Evolutionary conservation across 2,113 vertebrate genomes (phyloP).

Genomic region (Motacilla tschutschensis): DNA sequence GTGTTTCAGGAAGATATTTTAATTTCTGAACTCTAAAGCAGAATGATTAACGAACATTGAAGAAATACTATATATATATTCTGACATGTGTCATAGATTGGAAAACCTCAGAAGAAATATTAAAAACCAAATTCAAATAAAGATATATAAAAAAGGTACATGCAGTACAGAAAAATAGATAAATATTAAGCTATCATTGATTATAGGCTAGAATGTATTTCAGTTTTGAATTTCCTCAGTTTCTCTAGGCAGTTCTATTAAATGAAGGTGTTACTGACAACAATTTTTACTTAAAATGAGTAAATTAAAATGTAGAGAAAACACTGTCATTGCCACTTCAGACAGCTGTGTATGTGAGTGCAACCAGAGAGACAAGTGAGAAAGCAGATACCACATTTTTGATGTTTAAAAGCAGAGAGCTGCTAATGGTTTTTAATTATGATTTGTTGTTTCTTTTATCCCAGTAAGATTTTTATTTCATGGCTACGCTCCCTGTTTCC

Average conservation of each 20-base stretch:
- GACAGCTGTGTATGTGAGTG: background rate
- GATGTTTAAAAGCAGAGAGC: background rate
- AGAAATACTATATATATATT: background rate
- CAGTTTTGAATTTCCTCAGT: background rate
- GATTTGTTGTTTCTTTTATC: slow-evolving; percentile 71
- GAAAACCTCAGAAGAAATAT: background rate
- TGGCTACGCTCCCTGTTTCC: slow-evolving; percentile 68
- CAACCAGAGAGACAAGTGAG: background rate
- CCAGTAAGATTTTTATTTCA: slow-evolving; percentile 70
- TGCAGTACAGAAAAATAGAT: background rate
- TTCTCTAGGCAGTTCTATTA: background rate
- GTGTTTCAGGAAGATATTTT: background rate
- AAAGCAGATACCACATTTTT: slow-evolving; percentile 8
- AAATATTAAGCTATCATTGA: background rate
- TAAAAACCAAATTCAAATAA: background rate
- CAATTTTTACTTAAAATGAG: background rate
- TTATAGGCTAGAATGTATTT: background rate
- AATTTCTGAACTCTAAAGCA: background rate
- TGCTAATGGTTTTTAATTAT: slow-evolving; percentile 33
- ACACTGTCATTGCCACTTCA: background rate
- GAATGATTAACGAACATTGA: background rate
- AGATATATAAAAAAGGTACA: background rate
- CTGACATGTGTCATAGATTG: background rate
- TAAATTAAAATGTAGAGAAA: background rate
- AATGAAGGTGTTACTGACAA: background rate